phyloP scores from a whole-genome alignment of 2,888 invertebrate species.

The Dione vanillae region DNA sequence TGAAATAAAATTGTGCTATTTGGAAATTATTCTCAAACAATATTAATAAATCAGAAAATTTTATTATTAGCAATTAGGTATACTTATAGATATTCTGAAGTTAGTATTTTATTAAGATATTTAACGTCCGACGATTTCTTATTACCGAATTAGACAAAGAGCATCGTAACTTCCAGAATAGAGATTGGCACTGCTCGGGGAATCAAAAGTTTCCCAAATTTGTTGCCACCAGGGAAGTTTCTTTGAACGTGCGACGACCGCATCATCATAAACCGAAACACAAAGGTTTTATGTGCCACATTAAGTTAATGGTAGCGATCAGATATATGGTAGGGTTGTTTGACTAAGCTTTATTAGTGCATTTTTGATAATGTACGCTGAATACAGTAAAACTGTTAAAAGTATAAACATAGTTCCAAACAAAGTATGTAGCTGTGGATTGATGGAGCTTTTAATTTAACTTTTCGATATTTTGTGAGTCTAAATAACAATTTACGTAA shows the following conservation, averaged over 20 bases:
- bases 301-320: conserved; percentile 75
- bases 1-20: neutral
- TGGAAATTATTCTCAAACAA: neutral
- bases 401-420: conserved; percentile 4
- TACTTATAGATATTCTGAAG: neutral
- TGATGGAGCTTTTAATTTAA: neutral
- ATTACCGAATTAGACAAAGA: conserved; percentile 40
- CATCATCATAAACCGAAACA: conserved; percentile 72
- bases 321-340: conserved; percentile 63
- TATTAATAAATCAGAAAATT: too few species aligned
- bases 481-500: neutral
- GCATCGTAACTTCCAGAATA: conserved; percentile 39
- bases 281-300: conserved; percentile 78
- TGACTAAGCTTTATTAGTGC: conserved; percentile 63
- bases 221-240: conserved; percentile 47
- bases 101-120: neutral
- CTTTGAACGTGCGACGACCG: conserved; percentile 54
- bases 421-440: neutral
- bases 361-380: conserved; percentile 43
- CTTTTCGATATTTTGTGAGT: neutral
- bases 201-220: conserved; percentile 55
- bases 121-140: conserved; percentile 8
- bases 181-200: conserved; percentile 40
- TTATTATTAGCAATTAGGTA: neutral
- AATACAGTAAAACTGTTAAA: conserved; percentile 17